Evolutionary conservation across 2,888 invertebrate genomes (phyloP), one percentile per base, ranked within the genome.

Genomic region (Sphaerophoria rueppellii): DNA sequence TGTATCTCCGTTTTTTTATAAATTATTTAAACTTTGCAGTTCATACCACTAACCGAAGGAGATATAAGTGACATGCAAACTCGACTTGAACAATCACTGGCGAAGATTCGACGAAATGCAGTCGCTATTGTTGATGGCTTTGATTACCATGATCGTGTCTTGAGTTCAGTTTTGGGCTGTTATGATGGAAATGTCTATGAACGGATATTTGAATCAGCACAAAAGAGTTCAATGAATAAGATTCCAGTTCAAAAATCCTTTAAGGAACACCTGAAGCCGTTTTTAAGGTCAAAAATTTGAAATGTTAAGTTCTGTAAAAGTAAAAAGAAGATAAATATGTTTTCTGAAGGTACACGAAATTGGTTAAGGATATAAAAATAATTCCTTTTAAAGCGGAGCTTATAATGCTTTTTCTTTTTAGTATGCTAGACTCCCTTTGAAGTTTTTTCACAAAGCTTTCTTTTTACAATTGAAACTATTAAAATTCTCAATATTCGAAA

Each of bases 41-140:
- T 11, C 32, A 87, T 90, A 4, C 75, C 87, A 9, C 75, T 91
- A 24, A 88, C 85, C 1, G 89, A 89, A 60, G 86, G 78, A 0
- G 89, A 90, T 77, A 78, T 90, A 5, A 73, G 87, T 52, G 90
- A 92, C 6, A 88, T 97, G 48, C 96, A 96, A 89, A 91, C 91
- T 67, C 95, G 95, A 92, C 93, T 97, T 87, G 95, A 96, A 88
- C 93, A 94, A 40, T 91, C 96, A 50, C 92, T 98, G 77, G 92
- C 93, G 0, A 93, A 93, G 40, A 92, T 99, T 55, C 94, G 98
- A 58, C 97, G 97, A 4, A 96, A 98, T 91, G 98, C 97, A 0
- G 96, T 99, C 0, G 95, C 96, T 0, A 93, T 99, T 24, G 98
- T 98, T 0, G 99, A 99, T 92, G 95, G 96, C 11, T 99, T 98